Evolutionary conservation across 2,888 invertebrate genomes (phyloP).

Genomic region (Tetrapedia diversipes): DNA sequence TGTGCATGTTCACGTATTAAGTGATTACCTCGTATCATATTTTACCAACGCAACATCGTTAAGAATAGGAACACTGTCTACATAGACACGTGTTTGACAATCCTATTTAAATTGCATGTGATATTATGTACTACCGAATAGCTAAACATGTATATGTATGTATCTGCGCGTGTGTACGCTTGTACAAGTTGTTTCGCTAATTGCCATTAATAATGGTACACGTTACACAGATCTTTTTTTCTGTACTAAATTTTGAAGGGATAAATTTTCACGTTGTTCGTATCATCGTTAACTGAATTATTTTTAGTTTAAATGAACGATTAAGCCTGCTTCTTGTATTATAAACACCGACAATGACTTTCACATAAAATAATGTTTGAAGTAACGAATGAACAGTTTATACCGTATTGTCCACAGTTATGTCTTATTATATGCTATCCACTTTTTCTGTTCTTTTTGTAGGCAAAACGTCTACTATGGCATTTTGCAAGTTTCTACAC

Average conservation of each 20-base stretch:
- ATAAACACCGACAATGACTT: no score
- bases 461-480: neutral
- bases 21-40: slow-evolving; percentile 55
- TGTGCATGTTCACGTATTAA: slow-evolving; percentile 42
- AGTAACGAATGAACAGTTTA: no score
- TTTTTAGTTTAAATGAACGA: neutral
- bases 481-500: neutral
- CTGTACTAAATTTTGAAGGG: neutral
- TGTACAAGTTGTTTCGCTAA: slow-evolving; percentile 2
- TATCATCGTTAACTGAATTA: no score
- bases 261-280: no score
- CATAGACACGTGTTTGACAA: slow-evolving; percentile 80
- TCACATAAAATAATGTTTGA: no score
- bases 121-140: slow-evolving; percentile 74
- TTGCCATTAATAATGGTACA: no score
- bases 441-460: neutral
- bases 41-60: slow-evolving; percentile 45
- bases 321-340: no score
- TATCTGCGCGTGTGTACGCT: slow-evolving; percentile 3
- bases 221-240: neutral
- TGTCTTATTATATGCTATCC: neutral
- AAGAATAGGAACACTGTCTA: slow-evolving; percentile 64
- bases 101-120: slow-evolving; percentile 82
- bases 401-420: no score
- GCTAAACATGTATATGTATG: slow-evolving; percentile 37